Conservation (phyloP, 2,888 invertebrate species). For the Acrobeloides nanus region DNA sequence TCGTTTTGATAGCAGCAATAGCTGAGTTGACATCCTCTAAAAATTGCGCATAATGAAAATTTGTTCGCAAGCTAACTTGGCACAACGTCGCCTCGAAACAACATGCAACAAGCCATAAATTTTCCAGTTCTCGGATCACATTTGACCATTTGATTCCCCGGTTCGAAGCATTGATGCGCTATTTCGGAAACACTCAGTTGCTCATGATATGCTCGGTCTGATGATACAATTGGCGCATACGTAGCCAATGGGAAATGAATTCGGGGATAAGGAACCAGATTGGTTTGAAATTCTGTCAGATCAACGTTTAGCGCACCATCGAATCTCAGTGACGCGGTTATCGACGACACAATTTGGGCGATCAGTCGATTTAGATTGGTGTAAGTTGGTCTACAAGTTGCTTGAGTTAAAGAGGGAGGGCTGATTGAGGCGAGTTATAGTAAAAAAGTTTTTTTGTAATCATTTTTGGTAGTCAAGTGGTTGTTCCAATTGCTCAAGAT, state of each 20-base stretch:
- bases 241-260: constrained; percentile 80
- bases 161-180: constrained; percentile 79
- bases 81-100: constrained; percentile 86
- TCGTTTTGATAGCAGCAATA: constrained; percentile 53
- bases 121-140: constrained; percentile 67
- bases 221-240: constrained; percentile 51
- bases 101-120: constrained; percentile 78
- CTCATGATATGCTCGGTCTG: constrained; percentile 49
- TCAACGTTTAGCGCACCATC: constrained; percentile 83
- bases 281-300: constrained; percentile 67
- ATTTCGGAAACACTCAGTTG: constrained; percentile 68
- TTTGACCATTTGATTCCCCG: constrained; percentile 80
- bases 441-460: neutral
- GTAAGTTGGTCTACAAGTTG: constrained; percentile 68
- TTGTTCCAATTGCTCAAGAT: too few relatives aligned
- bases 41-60: too few relatives aligned
- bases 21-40: constrained; percentile 47
- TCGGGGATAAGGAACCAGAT: constrained; percentile 72
- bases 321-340: constrained; percentile 84
- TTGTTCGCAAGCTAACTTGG: constrained; percentile 61
- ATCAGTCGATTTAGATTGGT: constrained; percentile 86
- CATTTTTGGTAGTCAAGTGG: too few relatives aligned
- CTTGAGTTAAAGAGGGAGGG: constrained; percentile 2
- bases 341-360: constrained; percentile 69
- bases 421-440: too few relatives aligned